Conservation (phyloP, 2,797 vertebrate species). For the Acanthopagrus latus region DNA sequence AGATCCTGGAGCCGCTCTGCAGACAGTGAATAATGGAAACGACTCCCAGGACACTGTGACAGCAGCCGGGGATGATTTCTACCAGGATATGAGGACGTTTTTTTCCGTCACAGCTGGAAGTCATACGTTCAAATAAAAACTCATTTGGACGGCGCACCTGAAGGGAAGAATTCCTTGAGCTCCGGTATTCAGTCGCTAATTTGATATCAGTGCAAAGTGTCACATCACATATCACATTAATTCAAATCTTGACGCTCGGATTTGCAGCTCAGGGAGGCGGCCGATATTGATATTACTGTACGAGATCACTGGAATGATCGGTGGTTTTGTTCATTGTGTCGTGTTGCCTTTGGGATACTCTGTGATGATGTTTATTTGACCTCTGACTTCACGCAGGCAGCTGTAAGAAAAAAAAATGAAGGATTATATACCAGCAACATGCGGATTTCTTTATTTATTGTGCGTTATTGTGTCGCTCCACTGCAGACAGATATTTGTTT, state of each 20-base stretch:
- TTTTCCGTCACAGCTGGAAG: conserved; percentile 59
- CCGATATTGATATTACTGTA: conserved; percentile 36
- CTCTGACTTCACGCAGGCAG: conserved; percentile 11
- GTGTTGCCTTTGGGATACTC: neutral
- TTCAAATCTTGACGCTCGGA: conserved; percentile 49
- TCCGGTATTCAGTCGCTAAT: conserved; percentile 60
- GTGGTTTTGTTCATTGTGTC: neutral
- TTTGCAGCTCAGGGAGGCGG: conserved; percentile 51
- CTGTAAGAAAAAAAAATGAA: conserved; percentile 21
- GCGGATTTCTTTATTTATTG: conserved; percentile 4
- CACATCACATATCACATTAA: conserved; percentile 54
- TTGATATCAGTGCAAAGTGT: conserved; percentile 60
- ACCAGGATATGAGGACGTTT: conserved; percentile 50
- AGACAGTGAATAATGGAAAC: conserved; percentile 56
- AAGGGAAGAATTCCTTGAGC: conserved; percentile 45
- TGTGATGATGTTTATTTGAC: conserved; percentile 18
- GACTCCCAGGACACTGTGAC: conserved; percentile 42
- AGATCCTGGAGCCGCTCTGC: conserved; percentile 42
- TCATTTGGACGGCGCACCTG: conserved; percentile 54
- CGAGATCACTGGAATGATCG: neutral
- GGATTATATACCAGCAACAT: neutral
- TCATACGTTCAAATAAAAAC: conserved; percentile 65
- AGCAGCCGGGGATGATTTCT: conserved; percentile 39
- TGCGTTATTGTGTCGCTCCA: neutral
- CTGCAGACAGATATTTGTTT: conserved; percentile 50